Evolutionary conservation across 2,113 vertebrate species (phyloP), one percentile per base, ranked within the genome.

Genomic region (Sylvia atricapilla): DNA sequence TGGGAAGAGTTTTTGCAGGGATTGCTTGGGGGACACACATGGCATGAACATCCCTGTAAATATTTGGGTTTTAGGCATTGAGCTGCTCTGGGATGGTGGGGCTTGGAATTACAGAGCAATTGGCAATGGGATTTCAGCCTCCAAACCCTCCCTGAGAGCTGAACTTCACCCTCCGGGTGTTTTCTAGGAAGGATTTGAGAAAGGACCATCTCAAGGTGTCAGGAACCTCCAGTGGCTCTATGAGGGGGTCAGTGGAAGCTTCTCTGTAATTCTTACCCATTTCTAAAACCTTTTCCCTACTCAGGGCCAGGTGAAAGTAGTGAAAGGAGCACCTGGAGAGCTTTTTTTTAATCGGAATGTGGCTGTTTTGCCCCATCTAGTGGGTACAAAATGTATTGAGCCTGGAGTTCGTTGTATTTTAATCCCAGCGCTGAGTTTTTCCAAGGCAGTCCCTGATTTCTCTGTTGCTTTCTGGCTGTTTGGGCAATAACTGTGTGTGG

Each of bases 291-390:
- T 75, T 83, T 75, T 8, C 43, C 31, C 22, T 15, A 0, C 22
- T 16, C 43, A 11, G 31, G 35, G 8, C 35, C 49, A 2, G 56
- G 49, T 23, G 15, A 41, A n/a, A 75, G n/a, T 0, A 7, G 4
- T 3, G 22, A 23, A 43, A 77, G 31, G 31, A 56, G 27, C 25
- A 22, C 69, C 53, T 39, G 77, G 33, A 30, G 52, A 52, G 8
- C 0, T 24, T 23, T 69, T 62, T 39, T 91, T 94, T 2, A 8
- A 15, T 6, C 46, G 46, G 18, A 93, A 11, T 14, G 1, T 14
- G 88, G 90, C 69, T 87, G 92, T 90, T 95, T 91, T 95, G 94
- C 96, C 84, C 95, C 96, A 95, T 91, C 96, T 95, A 96, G 96
- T 90, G 95, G 96, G 74, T 93, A 30, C 25, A 3, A 3, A 5